These are phyloP conservation scores for Budorcas taxicolor DNA, from an alignment of 2,113 vertebrate species.

Conservation along the genomic window DNA sequence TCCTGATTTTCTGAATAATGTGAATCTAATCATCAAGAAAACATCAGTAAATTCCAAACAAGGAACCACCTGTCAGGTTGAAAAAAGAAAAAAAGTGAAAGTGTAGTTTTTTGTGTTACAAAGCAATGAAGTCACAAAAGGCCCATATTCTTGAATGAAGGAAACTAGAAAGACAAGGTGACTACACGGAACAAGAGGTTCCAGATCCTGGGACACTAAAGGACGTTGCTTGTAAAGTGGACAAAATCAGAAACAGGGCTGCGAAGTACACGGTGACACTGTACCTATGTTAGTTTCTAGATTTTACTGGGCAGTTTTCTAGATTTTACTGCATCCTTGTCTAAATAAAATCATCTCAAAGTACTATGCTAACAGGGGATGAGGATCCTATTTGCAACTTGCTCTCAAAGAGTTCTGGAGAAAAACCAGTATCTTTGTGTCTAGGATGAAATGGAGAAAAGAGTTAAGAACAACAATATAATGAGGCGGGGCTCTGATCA, in stretches of 20 bases:
- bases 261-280: too few relatives aligned
- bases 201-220: neutral
- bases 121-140: neutral
- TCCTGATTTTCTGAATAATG: neutral
- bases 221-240: neutral
- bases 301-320: neutral
- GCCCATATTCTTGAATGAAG: neutral
- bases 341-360: neutral
- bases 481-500: neutral
- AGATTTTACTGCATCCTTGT: neutral
- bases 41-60: neutral
- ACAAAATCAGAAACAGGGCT: neutral
- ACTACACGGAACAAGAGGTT: neutral
- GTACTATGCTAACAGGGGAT: neutral
- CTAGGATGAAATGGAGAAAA: neutral
- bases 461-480: too few relatives aligned
- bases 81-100: neutral
- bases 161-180: neutral
- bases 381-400: neutral
- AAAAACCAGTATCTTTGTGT: neutral
- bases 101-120: neutral
- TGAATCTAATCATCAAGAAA: neutral
- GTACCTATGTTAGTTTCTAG: neutral
- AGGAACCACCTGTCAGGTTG: neutral
- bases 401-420: neutral